Percentiles rank a stretch among this genome's conserved stretches.
Conservation (phyloP, 1,140 invertebrate species). For the Saccostrea glomerata region DNA sequence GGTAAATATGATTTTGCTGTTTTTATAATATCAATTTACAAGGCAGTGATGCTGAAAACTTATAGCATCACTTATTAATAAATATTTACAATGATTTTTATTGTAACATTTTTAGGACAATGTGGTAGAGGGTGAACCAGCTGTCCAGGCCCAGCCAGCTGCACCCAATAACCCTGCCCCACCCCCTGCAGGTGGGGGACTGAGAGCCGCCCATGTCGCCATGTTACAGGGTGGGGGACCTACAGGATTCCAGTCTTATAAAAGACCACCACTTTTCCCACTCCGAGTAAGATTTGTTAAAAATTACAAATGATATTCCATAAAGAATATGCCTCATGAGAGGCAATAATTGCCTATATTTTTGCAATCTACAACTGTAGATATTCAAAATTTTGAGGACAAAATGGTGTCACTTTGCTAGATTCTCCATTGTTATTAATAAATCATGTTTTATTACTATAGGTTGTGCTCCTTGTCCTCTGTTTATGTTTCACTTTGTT, state of each 20-base stretch:
- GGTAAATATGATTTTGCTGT: conserved; percentile 48
- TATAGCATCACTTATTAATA: too few species aligned
- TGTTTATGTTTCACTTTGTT: conserved; percentile 92
- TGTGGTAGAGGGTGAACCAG: conserved; percentile 62
- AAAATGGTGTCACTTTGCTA: too few species aligned
- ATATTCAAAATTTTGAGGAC: too few species aligned
- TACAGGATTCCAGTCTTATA: conserved; percentile 92
- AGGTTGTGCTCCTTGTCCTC: conserved; percentile 86
- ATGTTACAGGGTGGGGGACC: conserved; percentile 80
- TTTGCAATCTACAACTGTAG: too few species aligned
- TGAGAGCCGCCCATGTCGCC: conserved; percentile 81
- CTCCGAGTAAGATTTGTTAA: conserved; percentile 82
- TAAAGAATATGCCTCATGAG: too few species aligned
- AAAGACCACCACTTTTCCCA: conserved; percentile 89
- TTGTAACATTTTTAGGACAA: conserved; percentile 65
- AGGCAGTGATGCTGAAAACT: not conserved
- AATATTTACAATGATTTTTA: not conserved
- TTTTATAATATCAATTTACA: not conserved
- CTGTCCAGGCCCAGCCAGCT: conserved; percentile 56
- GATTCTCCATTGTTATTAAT: too few species aligned
- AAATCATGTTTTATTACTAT: conserved; percentile 53
- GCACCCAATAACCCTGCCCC: conserved; percentile 51
- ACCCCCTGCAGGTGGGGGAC: conserved; percentile 66
- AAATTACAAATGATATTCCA: too few species aligned
- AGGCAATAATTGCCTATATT: too few species aligned